Evolutionary conservation across 2,113 vertebrate species (phyloP).

Genomic region (Amazona guildingii): DNA sequence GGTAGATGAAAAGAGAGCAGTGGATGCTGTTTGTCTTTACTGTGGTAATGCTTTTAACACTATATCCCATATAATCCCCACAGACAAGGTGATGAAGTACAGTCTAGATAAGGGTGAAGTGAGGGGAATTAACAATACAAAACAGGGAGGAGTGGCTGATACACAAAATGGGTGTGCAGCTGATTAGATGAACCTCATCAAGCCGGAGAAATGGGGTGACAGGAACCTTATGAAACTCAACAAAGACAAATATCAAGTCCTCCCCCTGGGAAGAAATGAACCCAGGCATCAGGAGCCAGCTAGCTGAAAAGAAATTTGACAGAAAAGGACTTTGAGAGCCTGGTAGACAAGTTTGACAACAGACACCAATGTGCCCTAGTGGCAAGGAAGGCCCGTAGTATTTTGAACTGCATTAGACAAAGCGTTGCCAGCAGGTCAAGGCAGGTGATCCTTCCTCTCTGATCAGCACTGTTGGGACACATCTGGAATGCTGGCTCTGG

Average conservation of each 20-base stretch:
- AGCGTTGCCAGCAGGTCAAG: neutral
- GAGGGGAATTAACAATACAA: neutral
- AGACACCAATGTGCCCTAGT: neutral
- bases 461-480: neutral
- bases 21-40: neutral
- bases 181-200: neutral
- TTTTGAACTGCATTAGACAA: neutral
- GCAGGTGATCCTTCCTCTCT: neutral
- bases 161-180: neutral
- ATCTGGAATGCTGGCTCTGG: neutral
- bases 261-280: neutral
- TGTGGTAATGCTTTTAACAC: neutral
- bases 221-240: neutral
- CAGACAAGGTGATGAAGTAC: neutral
- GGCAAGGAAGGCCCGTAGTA: neutral
- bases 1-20: neutral
- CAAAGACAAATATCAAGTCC: neutral
- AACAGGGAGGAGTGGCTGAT: neutral
- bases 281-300: neutral
- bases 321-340: neutral
- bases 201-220: neutral
- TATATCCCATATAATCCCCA: neutral
- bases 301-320: neutral
- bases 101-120: neutral
- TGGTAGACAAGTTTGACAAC: neutral